A percentile compares a stretch with the other conserved stretches of the same genome.
phyloP scores from a whole-genome alignment of 2,113 vertebrate genomes.

The Cathartes aura region DNA sequence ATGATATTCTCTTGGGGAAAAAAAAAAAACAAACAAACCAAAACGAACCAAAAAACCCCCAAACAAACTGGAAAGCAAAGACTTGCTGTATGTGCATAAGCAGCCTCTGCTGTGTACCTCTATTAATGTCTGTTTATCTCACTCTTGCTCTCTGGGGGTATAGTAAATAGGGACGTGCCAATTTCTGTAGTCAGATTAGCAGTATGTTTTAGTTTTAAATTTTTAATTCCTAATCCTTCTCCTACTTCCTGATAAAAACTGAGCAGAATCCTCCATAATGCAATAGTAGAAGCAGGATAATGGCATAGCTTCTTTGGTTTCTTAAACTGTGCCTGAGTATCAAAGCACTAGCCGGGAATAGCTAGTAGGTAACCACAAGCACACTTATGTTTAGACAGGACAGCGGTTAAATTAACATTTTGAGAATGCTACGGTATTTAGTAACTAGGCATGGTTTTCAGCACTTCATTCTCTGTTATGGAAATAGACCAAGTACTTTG shows the following conservation, averaged over 20 bases:
- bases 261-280: neutral
- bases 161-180: neutral
- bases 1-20: neutral
- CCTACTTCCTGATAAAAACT: neutral
- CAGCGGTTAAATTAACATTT: neutral
- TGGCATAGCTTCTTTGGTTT: neutral
- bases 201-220: neutral
- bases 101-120: neutral
- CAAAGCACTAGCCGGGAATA: neutral
- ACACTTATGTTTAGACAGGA: neutral
- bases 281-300: neutral
- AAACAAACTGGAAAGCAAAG: neutral
- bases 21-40: accelerated
- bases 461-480: neutral
- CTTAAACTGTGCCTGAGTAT: neutral
- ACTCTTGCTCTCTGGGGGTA: neutral
- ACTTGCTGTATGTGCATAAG: neutral
- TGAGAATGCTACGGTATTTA: neutral
- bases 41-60: neutral
- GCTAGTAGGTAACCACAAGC: neutral
- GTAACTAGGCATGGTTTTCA: neutral
- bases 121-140: neutral
- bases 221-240: neutral
- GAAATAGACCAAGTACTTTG: neutral
- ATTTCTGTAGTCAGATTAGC: neutral